A percentile compares a stretch with the other conserved stretches of the same genome.
Conservation (phyloP, 2,888 invertebrate species). For the Sesia bembeciformis region DNA sequence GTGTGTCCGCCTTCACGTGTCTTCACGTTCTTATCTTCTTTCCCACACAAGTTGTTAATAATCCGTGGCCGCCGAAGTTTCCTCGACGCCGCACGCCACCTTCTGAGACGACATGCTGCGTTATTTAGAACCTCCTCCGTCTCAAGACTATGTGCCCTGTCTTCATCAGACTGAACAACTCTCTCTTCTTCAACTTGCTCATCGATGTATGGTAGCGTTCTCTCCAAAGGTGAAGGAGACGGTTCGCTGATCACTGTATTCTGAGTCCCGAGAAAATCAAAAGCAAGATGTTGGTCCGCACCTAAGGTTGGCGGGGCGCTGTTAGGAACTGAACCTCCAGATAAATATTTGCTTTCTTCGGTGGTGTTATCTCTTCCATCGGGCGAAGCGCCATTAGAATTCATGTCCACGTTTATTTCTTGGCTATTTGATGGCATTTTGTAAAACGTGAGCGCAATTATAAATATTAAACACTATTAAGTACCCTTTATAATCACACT, state of each 20-base stretch:
- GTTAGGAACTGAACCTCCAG: neutral
- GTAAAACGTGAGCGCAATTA: neutral
- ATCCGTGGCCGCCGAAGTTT: constrained; percentile 62
- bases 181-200: constrained; percentile 41
- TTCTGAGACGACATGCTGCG: constrained; percentile 61
- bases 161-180: constrained; percentile 43
- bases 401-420: constrained; percentile 56
- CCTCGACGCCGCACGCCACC: constrained; percentile 68
- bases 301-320: constrained; percentile 36
- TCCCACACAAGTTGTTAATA: constrained; percentile 60
- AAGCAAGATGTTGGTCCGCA: constrained; percentile 49
- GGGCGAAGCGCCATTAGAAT: constrained; percentile 43
- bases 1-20: constrained; percentile 42
- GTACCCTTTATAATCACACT: neutral
- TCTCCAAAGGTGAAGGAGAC: constrained; percentile 32
- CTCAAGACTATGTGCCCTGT: constrained; percentile 35
- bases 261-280: constrained; percentile 47
- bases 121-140: constrained; percentile 57
- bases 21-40: constrained; percentile 35
- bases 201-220: constrained; percentile 52
- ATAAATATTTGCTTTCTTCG: constrained; percentile 8
- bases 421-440: constrained; percentile 62
- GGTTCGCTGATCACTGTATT: constrained; percentile 27
- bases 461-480: neutral
- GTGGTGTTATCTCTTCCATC: constrained; percentile 34